Evolutionary conservation across 2,888 invertebrate genomes (phyloP), one percentile per base, ranked within the genome.

Genomic region (Philonicus albiceps): DNA sequence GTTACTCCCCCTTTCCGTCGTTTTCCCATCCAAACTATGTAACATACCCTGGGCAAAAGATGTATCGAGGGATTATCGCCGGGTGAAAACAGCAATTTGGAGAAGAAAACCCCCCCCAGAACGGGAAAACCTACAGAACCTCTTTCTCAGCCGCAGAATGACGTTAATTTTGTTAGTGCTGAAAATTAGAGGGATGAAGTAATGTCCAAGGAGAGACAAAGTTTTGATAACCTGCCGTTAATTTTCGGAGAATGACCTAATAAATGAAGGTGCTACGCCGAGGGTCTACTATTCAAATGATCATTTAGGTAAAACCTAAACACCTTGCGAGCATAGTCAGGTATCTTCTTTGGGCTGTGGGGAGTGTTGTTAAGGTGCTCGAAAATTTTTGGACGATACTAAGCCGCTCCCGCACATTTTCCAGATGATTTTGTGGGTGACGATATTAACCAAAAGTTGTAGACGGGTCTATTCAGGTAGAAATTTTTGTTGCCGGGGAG

Each of bases 31-130:
- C 8, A 37, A 3, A 27, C 27, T 64, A 19, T 64, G 64, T 19
- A 64, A 64, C 64, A 27, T 27, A 64, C 64, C 64, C 64, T 78
- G 78, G 49, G 78, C 30, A 49, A 64, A 78, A 78, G 78, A 78
- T 78, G 78, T 78, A 78, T 78, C 78, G 78, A 78, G 78, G 78
- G 78, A 78, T 78, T 78, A 78, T 78, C 49, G 78, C n/a, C 30
- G 78, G 78, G 78, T 78, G 78, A 53, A 78, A 78, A 78, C 78
- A 78, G 78, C 78, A 78, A 78, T 78, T 78, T 78, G 49, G 78
- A 78, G 78, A 78, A 78, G 78, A 49, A 78, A 78, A 78, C 31
- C 78, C 78, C 78, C 78, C 78, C 27, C 8, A 27, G 27, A 78
- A n/a, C 1, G 78, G n/a, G 64, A 64, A 64, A 64, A 64, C 64